Evolutionary conservation across 2,888 invertebrate genomes (phyloP).

Genomic region (Hymenopus coronatus): DNA sequence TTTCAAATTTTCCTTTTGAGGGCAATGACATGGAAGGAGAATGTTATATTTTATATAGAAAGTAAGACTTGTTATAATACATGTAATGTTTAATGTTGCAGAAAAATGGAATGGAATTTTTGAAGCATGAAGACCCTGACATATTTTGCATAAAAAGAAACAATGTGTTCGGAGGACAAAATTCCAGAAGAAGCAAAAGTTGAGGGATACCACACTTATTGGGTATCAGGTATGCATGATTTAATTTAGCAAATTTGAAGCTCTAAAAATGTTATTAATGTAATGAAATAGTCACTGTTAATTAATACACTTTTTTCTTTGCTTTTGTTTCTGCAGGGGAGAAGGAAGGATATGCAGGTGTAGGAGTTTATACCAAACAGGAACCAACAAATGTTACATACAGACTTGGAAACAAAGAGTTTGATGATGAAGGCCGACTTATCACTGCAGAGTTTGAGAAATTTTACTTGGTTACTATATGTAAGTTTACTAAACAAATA

Average conservation of each 20-base stretch:
- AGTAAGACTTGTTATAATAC: constrained; percentile 23
- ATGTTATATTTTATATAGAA: not conserved
- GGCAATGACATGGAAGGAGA: constrained; percentile 39
- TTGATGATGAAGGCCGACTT: constrained; percentile 76
- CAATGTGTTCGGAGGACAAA: constrained; percentile 79
- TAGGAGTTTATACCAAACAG: constrained; percentile 79
- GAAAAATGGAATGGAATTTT: constrained; percentile 70
- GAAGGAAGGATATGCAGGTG: constrained; percentile 89
- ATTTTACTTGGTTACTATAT: constrained; percentile 84
- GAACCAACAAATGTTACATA: constrained; percentile 80
- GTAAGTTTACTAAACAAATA: constrained; percentile 48
- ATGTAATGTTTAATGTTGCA: constrained; percentile 41
- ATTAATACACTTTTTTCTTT: not conserved
- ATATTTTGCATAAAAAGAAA: constrained; percentile 74
- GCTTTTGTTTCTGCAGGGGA: constrained; percentile 51
- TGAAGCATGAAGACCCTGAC: constrained; percentile 82
- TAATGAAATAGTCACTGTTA: too few relatives aligned
- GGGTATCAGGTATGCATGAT: constrained; percentile 53
- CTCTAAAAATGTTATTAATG: not conserved
- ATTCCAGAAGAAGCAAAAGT: constrained; percentile 76
- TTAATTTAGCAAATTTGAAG: not conserved
- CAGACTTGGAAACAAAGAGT: constrained; percentile 71
- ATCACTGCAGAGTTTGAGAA: constrained; percentile 92
- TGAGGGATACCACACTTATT: constrained; percentile 79
- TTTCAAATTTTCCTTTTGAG: constrained; percentile 47